Evolutionary conservation across 2,113 vertebrate genomes (phyloP).

Genomic region (Hypocryptadius cinnamomeus): DNA sequence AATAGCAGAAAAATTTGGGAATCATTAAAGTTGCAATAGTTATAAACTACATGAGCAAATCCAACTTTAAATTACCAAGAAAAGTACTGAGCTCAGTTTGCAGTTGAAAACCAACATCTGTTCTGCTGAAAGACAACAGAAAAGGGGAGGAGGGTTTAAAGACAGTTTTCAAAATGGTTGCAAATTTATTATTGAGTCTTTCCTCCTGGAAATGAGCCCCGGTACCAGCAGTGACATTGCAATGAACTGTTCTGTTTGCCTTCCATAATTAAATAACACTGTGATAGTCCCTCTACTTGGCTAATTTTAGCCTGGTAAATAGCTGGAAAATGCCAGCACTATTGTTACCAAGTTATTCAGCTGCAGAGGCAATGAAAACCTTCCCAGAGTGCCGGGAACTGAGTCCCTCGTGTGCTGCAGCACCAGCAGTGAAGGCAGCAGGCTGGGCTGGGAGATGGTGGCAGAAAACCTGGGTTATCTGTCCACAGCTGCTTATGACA

Average conservation of each 20-base stretch:
- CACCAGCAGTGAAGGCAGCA: background rate
- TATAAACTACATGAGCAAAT: background rate
- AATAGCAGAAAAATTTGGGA: background rate
- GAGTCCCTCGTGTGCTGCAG: background rate
- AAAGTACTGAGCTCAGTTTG: background rate
- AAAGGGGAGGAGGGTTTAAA: background rate
- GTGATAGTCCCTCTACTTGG: background rate
- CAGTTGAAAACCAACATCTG: background rate
- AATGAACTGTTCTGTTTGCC: background rate
- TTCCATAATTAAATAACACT: background rate
- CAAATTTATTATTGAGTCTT: background rate
- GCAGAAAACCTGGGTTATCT: background rate
- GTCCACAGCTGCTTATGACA: background rate
- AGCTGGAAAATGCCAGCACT: background rate
- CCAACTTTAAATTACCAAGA: background rate
- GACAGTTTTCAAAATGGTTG: background rate
- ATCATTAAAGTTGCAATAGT: background rate
- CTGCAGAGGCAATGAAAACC: background rate
- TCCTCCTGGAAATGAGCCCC: background rate
- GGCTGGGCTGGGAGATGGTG: background rate
- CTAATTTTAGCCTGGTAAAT: background rate
- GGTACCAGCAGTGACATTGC: background rate
- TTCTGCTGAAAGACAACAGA: background rate
- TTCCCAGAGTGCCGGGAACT: accelerated
- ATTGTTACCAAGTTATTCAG: background rate